Evolutionary conservation across 2,888 invertebrate genomes (phyloP), one percentile per base, ranked within the genome.

Genomic region (Hipparchia sbordonii): DNA sequence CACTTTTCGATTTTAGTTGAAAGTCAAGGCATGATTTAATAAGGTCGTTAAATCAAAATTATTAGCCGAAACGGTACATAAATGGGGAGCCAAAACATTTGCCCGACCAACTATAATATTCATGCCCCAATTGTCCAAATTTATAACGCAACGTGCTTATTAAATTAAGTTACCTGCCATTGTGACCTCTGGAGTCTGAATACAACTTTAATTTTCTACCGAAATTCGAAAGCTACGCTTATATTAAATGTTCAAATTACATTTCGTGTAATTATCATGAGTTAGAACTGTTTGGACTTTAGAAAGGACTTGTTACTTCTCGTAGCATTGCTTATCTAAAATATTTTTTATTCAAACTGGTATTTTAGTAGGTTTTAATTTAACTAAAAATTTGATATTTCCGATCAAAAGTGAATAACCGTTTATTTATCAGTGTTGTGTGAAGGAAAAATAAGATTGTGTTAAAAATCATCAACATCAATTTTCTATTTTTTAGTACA

Each of bases 121-220:
- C 83, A 86, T 82, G 78, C 80, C 76, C 76, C 82, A 82, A 86
- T 86, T 86, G 83, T 78, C 75, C 75, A 77, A 80, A 85, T 84
- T 81, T 82, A 84, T 82, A 81, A 78, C 76, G 72, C 72, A 74
- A 78, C 73, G 76, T 74, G 74, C 72, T 79, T 79, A 81, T 82
- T 82, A 81, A 77, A 77, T 79, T 79, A 72, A 71, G 72, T 70
- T 68, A 72, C 69, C 66, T 74, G 67, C 59, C 61, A 72, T 67
- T 72, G 69, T 71, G 74, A 70, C 72, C 67, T 67, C 51, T 12
- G 56, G 46, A 51, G 62, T 67, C 51, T 7, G 63, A 62, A 51
- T 72, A 56, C 6, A 67, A 52, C 52, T 72, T 51, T 68, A 71
- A 74, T 59, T 70, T 72, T 70, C 54, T 60, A 67, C 56, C 23